Percentiles rank a stretch among this genome's conserved stretches.
These are phyloP conservation scores for Nothura maculosa DNA, from an alignment of 2,797 vertebrate genomes.

Conservation along the genomic window DNA sequence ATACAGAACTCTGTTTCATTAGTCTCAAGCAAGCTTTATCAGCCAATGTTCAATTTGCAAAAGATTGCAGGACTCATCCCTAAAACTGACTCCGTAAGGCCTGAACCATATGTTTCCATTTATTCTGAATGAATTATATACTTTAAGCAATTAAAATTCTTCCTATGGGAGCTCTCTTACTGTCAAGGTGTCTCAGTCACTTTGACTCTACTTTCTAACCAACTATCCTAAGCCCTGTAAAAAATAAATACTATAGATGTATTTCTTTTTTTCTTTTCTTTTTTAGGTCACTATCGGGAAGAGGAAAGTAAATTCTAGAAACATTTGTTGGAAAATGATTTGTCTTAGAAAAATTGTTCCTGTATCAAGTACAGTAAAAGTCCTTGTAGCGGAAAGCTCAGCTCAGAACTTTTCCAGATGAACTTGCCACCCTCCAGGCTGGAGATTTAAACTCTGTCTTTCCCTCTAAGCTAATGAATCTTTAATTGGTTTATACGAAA, in stretches of 20 bases:
- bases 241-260: background rate
- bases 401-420: background rate
- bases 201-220: background rate
- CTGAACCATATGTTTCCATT: background rate
- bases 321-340: too few relatives aligned
- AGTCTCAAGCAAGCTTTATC: background rate
- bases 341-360: background rate
- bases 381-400: background rate
- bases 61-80: background rate
- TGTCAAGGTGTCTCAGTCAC: background rate
- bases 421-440: background rate
- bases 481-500: background rate
- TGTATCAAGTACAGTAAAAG: background rate
- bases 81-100: background rate
- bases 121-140: background rate
- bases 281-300: too few relatives aligned
- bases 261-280: too few relatives aligned
- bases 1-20: background rate
- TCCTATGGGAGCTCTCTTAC: background rate
- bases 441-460: background rate
- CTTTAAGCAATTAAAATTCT: background rate
- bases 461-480: background rate
- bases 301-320: background rate
- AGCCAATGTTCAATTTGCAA: background rate
- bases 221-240: accelerated